A percentile compares a stretch with the other conserved stretches of the same genome.
Conservation (phyloP, 2,888 invertebrate species). For the Candidula unifasciata region DNA sequence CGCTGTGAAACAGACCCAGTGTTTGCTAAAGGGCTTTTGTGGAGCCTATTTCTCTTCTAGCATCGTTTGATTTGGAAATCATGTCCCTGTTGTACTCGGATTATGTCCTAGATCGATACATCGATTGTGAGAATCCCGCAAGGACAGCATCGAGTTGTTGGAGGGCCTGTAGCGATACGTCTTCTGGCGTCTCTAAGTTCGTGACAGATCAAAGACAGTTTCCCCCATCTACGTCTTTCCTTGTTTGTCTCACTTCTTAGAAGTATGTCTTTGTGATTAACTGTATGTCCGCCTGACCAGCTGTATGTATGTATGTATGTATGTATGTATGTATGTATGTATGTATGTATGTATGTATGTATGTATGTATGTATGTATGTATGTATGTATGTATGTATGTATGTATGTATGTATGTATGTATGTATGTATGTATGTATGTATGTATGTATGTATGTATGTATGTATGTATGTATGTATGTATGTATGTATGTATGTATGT, state of each 20-base stretch:
- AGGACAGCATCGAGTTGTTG: neutral
- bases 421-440: slow-evolving; percentile 32
- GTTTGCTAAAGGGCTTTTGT: neutral
- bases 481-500: too few relatives aligned
- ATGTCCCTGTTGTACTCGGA: neutral
- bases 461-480: too few relatives aligned
- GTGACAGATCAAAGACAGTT: neutral
- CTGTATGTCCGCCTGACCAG: neutral
- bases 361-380: neutral
- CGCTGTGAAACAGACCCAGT: neutral
- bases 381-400: slow-evolving; percentile 7
- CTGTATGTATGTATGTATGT: neutral
- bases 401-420: slow-evolving; percentile 20
- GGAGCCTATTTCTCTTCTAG: neutral
- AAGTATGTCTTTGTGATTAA: too few relatives aligned
- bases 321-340: slow-evolving; percentile 5
- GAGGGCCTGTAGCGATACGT: neutral
- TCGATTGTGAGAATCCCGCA: neutral
- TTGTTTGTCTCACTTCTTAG: neutral
- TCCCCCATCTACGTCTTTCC: neutral
- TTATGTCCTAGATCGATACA: neutral
- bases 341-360: neutral
- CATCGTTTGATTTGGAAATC: neutral
- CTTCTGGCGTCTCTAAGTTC: neutral
- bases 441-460: neutral